phyloP scores from a whole-genome alignment of 2,888 invertebrate species.

The Drosophila robusta region DNA sequence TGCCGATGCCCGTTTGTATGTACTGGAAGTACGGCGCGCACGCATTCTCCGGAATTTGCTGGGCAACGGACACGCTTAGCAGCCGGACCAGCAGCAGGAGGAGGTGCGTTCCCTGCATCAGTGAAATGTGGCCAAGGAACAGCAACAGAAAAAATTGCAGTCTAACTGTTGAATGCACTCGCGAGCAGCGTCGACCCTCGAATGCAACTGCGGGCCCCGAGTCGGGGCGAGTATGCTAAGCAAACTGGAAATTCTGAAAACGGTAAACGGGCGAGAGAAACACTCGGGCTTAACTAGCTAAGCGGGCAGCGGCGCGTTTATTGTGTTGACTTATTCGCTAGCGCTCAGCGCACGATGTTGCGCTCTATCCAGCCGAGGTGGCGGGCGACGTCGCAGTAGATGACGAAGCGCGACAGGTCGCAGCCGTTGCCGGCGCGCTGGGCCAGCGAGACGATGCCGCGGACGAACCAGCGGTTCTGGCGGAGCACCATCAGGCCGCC shows the following conservation, averaged over 20 bases:
- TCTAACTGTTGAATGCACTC: constrained; percentile 31
- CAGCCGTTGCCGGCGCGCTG: constrained; percentile 85
- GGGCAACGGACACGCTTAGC: constrained; percentile 26
- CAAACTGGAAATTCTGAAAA: constrained; percentile 68
- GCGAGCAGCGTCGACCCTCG: constrained; percentile 31
- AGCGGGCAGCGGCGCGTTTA: constrained; percentile 42
- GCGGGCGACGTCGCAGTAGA: constrained; percentile 88
- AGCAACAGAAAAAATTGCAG: background rate
- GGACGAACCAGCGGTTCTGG: constrained; percentile 84
- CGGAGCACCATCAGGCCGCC: constrained; percentile 85
- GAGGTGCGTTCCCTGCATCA: background rate
- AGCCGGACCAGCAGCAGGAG: constrained; percentile 5
- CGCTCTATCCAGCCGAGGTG: constrained; percentile 86
- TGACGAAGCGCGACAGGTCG: constrained; percentile 87
- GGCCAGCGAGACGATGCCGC: constrained; percentile 85
- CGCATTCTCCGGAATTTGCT: constrained; percentile 53
- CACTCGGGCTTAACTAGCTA: constrained; percentile 22
- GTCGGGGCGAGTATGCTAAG: constrained; percentile 32
- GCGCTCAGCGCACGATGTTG: constrained; percentile 76
- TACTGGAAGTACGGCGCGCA: constrained; percentile 59
- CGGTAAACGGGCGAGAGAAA: background rate
- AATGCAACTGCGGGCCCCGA: constrained; percentile 32
- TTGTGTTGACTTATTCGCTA: constrained; percentile 10
- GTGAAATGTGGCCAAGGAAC: background rate
- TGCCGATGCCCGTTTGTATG: constrained; percentile 25